A percentile compares a stretch with the other conserved stretches of the same genome.
Conservation (phyloP, 1,140 invertebrate genomes). For the Listronotus oregonensis region DNA sequence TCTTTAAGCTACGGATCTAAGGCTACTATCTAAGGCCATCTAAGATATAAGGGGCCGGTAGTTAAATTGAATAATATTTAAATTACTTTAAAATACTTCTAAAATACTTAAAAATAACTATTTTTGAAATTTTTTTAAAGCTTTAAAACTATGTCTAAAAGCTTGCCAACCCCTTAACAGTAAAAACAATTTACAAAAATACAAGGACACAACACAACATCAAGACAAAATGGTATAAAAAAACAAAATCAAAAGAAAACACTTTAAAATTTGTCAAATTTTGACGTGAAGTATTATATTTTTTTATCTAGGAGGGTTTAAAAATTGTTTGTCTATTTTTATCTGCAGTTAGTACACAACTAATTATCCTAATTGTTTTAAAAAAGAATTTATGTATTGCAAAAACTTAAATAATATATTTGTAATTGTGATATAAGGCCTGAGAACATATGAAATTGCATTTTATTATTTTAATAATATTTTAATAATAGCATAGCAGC, state of each 20-base stretch:
- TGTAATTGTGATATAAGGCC: too few species aligned
- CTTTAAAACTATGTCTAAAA: conserved; percentile 35
- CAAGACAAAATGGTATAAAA: conserved; percentile 30
- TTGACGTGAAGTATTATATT: not conserved
- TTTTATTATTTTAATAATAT: too few species aligned
- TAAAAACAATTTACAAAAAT: conserved; percentile 46
- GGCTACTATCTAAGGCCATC: conserved; percentile 35
- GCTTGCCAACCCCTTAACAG: conserved; percentile 57
- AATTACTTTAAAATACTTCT: not conserved
- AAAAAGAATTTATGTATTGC: too few species aligned
- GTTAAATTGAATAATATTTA: not conserved
- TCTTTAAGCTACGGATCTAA: conserved; percentile 23
- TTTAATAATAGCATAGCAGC: too few species aligned
- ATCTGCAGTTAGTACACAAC: too few species aligned
- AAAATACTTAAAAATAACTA: not conserved
- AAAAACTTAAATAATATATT: too few species aligned
- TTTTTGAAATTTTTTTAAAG: not conserved
- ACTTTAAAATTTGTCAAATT: conserved; percentile 1
- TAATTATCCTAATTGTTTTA: too few species aligned
- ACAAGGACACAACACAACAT: conserved; percentile 52
- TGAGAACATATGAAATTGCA: too few species aligned
- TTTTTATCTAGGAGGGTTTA: not conserved
- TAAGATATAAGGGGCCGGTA: conserved; percentile 23
- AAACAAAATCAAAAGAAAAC: conserved; percentile 10
- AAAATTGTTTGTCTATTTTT: not conserved